These are phyloP conservation scores for Drosophila meridionalis DNA, from an alignment of 2,888 invertebrate genomes.

Conservation along the genomic window DNA sequence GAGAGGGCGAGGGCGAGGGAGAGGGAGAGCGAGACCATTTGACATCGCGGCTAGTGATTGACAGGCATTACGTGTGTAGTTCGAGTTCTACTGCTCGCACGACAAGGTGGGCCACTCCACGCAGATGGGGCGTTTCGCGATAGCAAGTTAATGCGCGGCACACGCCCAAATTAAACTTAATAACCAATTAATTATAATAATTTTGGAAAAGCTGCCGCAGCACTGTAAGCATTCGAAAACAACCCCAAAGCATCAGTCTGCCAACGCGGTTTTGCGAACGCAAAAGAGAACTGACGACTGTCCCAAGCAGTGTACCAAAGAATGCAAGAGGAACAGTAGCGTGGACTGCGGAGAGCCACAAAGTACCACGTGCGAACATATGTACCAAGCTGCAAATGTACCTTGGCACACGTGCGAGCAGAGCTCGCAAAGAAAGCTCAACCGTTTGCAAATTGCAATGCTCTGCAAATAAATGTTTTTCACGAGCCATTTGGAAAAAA, in stretches of 20 bases:
- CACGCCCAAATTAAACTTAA: slow-evolving; percentile 27
- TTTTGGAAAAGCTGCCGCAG: background rate
- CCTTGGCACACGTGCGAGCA: background rate
- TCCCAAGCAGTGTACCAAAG: background rate
- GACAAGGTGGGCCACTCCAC: background rate
- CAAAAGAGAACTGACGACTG: too few species aligned
- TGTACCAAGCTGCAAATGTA: background rate
- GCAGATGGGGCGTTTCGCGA: background rate
- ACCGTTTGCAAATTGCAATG: too few species aligned
- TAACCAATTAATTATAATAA: slow-evolving; percentile 32
- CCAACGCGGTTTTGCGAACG: background rate
- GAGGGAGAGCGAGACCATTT: background rate
- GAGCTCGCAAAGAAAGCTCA: too few species aligned
- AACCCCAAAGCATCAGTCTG: slow-evolving; percentile 12
- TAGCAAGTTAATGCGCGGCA: slow-evolving; percentile 27
- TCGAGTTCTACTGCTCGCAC: too few species aligned
- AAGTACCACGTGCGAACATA: background rate
- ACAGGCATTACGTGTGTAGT: background rate
- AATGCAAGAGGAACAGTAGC: background rate
- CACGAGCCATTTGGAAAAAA: too few species aligned
- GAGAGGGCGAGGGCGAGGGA: background rate
- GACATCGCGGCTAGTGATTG: background rate
- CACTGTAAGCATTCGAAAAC: background rate
- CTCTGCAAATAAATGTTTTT: too few species aligned
- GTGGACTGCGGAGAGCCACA: too few species aligned